A percentile compares a stretch with the other conserved stretches of the same genome.
Conservation (phyloP, 2,888 invertebrate species). For the Perizoma affinitatum region DNA sequence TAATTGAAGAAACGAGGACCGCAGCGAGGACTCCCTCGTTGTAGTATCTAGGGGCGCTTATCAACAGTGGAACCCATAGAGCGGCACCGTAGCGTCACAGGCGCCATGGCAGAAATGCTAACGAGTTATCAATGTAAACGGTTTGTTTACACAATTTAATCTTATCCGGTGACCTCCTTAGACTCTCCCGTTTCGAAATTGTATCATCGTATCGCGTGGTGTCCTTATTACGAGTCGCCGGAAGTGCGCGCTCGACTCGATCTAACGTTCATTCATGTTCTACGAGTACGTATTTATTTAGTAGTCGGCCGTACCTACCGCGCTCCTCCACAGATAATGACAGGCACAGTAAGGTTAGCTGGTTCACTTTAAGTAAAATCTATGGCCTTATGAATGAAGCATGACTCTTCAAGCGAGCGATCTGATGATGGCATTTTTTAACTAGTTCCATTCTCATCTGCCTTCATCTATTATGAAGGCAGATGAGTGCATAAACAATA, state of each 20-base stretch:
- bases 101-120: slow-evolving; percentile 79
- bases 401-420: too few species aligned
- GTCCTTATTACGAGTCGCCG: slow-evolving; percentile 76
- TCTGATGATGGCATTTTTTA: too few species aligned
- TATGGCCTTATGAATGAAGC: too few species aligned
- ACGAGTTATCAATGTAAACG: slow-evolving; percentile 81
- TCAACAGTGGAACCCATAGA: slow-evolving; percentile 49
- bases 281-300: slow-evolving; percentile 67
- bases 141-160: slow-evolving; percentile 83
- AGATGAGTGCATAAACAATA: too few species aligned
- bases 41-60: slow-evolving; percentile 49
- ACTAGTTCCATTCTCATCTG: too few species aligned
- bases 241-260: slow-evolving; percentile 73
- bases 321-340: slow-evolving; percentile 50
- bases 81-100: slow-evolving; percentile 64
- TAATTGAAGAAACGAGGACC: slow-evolving; percentile 19
- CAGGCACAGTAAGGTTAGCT: slow-evolving; percentile 39
- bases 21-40: slow-evolving; percentile 14
- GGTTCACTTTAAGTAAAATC: slow-evolving; percentile 1
- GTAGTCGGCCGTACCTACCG: slow-evolving; percentile 58
- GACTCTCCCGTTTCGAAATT: slow-evolving; percentile 82
- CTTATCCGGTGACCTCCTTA: slow-evolving; percentile 84
- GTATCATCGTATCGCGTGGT: slow-evolving; percentile 74
- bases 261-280: slow-evolving; percentile 76
- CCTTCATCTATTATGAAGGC: too few species aligned